These are phyloP conservation scores for Tachystola acroxantha DNA, from an alignment of 2,888 invertebrate genomes.

Conservation along the genomic window DNA sequence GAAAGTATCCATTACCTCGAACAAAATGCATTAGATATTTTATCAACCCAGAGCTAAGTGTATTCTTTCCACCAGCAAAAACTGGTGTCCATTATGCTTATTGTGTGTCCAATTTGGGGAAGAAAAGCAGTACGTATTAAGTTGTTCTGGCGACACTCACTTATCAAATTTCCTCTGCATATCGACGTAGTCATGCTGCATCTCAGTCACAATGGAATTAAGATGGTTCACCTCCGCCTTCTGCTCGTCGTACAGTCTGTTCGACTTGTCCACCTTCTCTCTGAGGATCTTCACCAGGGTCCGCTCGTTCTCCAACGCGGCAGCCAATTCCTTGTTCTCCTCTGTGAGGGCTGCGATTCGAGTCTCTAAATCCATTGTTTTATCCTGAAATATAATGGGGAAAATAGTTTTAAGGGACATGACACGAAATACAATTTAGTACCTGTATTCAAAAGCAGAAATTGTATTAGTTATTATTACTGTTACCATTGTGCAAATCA, in stretches of 20 bases:
- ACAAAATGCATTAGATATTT: too few relatives aligned
- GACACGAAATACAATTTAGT: neutral
- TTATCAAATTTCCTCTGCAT: constrained; percentile 64
- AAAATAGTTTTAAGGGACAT: neutral
- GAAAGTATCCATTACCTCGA: too few relatives aligned
- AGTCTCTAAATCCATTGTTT: constrained; percentile 54
- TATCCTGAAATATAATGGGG: constrained; percentile 43
- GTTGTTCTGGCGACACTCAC: too few relatives aligned
- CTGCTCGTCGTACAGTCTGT: constrained; percentile 67
- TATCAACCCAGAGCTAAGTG: too few relatives aligned
- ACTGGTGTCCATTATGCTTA: too few relatives aligned
- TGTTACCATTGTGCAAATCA: too few relatives aligned
- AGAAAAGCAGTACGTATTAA: too few relatives aligned
- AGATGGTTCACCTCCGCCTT: constrained; percentile 66
- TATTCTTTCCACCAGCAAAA: too few relatives aligned
- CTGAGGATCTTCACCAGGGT: constrained; percentile 67
- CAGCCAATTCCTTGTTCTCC: constrained; percentile 65
- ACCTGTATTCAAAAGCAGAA: neutral
- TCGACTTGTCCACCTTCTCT: constrained; percentile 70
- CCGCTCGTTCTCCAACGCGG: constrained; percentile 75
- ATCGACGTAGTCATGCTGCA: constrained; percentile 62
- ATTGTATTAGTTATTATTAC: too few relatives aligned
- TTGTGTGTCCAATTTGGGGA: too few relatives aligned
- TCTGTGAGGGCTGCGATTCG: constrained; percentile 68
- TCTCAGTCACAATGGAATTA: constrained; percentile 55